A percentile compares a stretch with the other conserved stretches of the same genome.
Evolutionary conservation across 2,888 invertebrate genomes (phyloP).

Genomic region (Cabera pusaria): DNA sequence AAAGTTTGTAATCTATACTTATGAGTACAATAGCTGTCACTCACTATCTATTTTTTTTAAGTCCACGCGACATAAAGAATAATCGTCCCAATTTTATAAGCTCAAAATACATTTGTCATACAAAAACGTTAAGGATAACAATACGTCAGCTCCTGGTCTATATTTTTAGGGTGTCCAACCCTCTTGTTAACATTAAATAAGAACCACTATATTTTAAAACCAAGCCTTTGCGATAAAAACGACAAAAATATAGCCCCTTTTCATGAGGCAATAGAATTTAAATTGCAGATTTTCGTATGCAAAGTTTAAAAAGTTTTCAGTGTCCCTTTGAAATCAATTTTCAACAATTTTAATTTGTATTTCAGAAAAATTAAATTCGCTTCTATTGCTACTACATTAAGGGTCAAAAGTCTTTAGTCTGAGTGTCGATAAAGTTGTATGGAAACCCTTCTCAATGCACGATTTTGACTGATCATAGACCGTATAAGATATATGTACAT

Average conservation of each 20-base stretch:
- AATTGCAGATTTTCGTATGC: no score
- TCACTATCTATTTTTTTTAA: neutral
- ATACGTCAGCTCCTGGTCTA: slow-evolving; percentile 37
- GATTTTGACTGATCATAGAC: slow-evolving; percentile 16
- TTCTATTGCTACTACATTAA: neutral
- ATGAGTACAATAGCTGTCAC: slow-evolving; percentile 2
- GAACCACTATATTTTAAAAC: slow-evolving; percentile 19
- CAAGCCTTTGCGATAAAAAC: no score
- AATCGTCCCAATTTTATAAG: slow-evolving; percentile 7
- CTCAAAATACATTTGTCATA: slow-evolving; percentile 13
- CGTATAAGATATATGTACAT: slow-evolving; percentile 10
- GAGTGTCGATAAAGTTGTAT: neutral
- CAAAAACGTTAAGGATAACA: slow-evolving; percentile 20
- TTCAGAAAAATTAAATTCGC: neutral
- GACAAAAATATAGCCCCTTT: no score
- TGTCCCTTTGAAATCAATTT: slow-evolving; percentile 16
- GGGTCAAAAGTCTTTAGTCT: neutral
- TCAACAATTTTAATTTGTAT: slow-evolving; percentile 2
- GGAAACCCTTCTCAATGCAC: neutral
- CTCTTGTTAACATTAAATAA: slow-evolving; percentile 23
- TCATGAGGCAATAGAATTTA: no score
- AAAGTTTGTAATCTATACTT: neutral
- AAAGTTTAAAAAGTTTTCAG: no score
- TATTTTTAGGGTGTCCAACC: slow-evolving; percentile 33
- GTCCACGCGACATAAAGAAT: slow-evolving; percentile 6